Evolutionary conservation across 1,140 invertebrate genomes (phyloP).

Genomic region (Anoplolepis gracilipes): DNA sequence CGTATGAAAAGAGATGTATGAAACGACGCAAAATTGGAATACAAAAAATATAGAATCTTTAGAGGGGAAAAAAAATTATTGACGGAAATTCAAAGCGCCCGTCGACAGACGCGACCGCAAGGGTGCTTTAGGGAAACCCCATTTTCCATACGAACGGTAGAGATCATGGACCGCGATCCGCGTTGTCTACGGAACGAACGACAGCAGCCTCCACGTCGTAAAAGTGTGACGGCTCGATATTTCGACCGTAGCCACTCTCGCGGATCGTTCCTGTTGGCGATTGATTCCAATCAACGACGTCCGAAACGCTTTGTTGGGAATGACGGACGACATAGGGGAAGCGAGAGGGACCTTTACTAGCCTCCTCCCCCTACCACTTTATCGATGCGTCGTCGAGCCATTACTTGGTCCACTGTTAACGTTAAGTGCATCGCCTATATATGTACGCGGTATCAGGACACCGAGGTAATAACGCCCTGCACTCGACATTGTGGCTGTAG

Average conservation of each 20-base stretch:
- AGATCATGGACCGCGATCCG: background rate
- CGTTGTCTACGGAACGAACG: constrained; percentile 33
- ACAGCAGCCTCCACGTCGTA: constrained; percentile 42
- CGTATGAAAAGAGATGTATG: constrained; percentile 17
- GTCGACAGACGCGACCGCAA: constrained; percentile 44
- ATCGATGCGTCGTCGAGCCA: constrained; percentile 49
- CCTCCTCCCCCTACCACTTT: background rate
- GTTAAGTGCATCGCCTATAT: constrained; percentile 68
- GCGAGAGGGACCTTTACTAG: background rate
- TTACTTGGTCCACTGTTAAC: constrained; percentile 66
- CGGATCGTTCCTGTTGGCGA: constrained; percentile 38
- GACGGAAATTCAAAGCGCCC: constrained; percentile 35
- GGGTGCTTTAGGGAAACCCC: constrained; percentile 37
- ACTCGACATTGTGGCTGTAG: constrained; percentile 37
- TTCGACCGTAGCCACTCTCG: constrained; percentile 40
- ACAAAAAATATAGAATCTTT: constrained; percentile 51
- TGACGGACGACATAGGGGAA: constrained; percentile 32
- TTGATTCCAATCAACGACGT: constrained; percentile 72
- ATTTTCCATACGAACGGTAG: constrained; percentile 54
- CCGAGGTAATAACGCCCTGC: constrained; percentile 64
- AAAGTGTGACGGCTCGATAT: constrained; percentile 69
- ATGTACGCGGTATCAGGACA: constrained; percentile 60
- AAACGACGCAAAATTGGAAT: constrained; percentile 13
- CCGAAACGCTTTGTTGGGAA: constrained; percentile 42
- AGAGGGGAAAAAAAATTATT: background rate